phyloP scores from a whole-genome alignment of 2,888 invertebrate species.

The Alentia gelatinosa region DNA sequence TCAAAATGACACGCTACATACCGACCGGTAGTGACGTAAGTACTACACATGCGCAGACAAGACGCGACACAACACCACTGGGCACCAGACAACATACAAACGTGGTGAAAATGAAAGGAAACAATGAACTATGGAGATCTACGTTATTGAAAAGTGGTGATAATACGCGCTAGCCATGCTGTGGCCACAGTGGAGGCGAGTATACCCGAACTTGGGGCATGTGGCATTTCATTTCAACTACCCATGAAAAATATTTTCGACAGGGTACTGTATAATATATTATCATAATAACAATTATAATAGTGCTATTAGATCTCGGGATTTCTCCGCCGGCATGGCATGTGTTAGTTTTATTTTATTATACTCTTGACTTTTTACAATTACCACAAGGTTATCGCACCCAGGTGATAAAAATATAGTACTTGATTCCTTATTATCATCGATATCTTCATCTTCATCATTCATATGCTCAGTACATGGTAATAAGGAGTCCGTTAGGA shows the following conservation, averaged over 20 bases:
- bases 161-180: neutral
- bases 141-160: neutral
- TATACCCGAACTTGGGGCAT: neutral
- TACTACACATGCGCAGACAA: neutral
- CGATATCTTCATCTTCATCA: too few relatives aligned
- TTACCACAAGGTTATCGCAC: conserved; percentile 10
- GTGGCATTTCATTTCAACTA: conserved; percentile 25
- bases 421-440: neutral
- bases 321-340: neutral
- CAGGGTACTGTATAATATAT: neutral
- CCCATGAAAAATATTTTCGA: conserved; percentile 27
- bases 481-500: neutral
- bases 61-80: neutral
- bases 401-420: conserved; percentile 15
- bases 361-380: neutral
- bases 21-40: neutral
- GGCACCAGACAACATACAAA: conserved; percentile 21
- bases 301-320: neutral
- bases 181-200: neutral
- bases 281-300: too few relatives aligned
- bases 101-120: conserved; percentile 33
- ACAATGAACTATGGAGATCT: neutral
- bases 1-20: neutral
- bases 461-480: neutral
- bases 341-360: neutral